Percentiles rank a stretch among this genome's conserved stretches.
Conservation (phyloP, 2,888 invertebrate genomes). For the Lithophane semibrunnea region DNA sequence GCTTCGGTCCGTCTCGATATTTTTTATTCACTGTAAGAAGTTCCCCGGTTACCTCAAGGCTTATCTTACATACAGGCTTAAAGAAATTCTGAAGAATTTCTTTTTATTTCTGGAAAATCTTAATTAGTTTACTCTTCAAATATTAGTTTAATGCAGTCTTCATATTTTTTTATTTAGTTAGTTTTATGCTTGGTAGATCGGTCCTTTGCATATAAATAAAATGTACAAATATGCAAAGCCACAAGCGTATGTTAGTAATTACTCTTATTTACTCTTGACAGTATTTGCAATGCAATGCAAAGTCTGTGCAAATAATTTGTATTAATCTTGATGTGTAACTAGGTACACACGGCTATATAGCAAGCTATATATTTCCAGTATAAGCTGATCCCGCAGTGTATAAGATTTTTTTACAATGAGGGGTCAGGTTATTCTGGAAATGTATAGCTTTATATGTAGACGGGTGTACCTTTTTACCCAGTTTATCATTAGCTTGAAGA, state of each 20-base stretch:
- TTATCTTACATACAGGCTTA: conserved; percentile 48
- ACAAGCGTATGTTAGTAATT: neutral
- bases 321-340: neutral
- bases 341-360: too few species aligned
- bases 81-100: conserved; percentile 25
- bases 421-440: too few species aligned
- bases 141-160: conserved; percentile 6
- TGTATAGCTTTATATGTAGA: too few species aligned
- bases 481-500: neutral
- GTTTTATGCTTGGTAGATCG: neutral
- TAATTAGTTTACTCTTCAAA: conserved; percentile 35
- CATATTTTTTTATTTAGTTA: neutral
- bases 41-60: conserved; percentile 49
- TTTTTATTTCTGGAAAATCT: conserved; percentile 33
- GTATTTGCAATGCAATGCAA: conserved; percentile 8
- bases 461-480: neutral
- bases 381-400: too few species aligned
- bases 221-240: neutral
- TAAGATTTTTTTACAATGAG: too few species aligned
- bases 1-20: conserved; percentile 56
- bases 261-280: neutral
- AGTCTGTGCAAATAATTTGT: conserved; percentile 11
- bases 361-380: too few species aligned
- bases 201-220: neutral
- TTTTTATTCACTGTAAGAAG: conserved; percentile 63